Conservation (phyloP, 2,888 invertebrate genomes). For the Acanthococcus lagerstroemiae region DNA sequence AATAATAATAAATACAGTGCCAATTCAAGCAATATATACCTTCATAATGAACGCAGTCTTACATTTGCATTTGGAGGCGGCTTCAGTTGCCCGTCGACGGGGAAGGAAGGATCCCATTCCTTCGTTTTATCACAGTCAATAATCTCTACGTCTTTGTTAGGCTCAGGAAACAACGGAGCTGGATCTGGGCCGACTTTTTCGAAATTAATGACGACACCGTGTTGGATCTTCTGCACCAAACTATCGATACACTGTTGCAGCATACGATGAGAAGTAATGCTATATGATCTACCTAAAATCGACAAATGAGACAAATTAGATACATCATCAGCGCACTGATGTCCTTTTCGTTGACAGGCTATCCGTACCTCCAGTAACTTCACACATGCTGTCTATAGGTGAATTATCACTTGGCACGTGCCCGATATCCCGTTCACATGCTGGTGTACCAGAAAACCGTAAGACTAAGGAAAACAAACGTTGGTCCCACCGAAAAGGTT, state of each 20-base stretch:
- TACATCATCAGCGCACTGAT: too few species aligned
- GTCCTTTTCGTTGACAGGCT: too few species aligned
- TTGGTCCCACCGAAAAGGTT: constrained; percentile 99
- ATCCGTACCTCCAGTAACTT: constrained; percentile 82
- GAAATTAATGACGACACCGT: constrained; percentile 94
- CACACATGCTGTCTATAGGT: constrained; percentile 96
- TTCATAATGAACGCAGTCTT: too few species aligned
- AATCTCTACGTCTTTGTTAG: constrained; percentile 32
- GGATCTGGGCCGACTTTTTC: constrained; percentile 91
- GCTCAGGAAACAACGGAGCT: constrained; percentile 44
- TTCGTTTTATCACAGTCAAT: constrained; percentile 44
- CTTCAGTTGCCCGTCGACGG: constrained; percentile 8
- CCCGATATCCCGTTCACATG: constrained; percentile 67
- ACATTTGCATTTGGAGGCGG: constrained; percentile 9
- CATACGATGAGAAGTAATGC: constrained; percentile 88
- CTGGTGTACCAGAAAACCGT: constrained; percentile 81
- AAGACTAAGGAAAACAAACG: constrained; percentile 90
- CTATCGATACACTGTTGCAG: constrained; percentile 94
- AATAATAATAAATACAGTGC: neutral
- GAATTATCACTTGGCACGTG: constrained; percentile 88
- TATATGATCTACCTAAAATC: constrained; percentile 80
- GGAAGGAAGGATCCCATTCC: constrained; percentile 32
- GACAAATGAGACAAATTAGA: too few species aligned
- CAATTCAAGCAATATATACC: neutral
- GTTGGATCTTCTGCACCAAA: constrained; percentile 91